Evolutionary conservation across 2,113 vertebrate species (phyloP), one percentile per base, ranked within the genome.

Genomic region (Pristiophorus japonicus): DNA sequence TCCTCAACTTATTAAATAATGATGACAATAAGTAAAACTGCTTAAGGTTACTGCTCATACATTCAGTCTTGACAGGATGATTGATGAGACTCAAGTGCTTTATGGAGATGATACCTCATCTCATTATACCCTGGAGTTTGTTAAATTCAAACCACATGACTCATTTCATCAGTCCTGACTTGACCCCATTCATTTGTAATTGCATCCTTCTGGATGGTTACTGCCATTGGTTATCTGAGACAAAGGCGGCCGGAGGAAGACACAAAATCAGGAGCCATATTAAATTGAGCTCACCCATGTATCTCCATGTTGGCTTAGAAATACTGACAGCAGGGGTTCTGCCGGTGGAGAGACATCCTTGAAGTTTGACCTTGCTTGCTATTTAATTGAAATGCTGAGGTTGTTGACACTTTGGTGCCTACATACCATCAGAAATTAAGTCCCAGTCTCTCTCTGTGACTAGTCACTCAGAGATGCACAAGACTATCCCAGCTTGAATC

Each of bases 41-140:
- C 59, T 92, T 92, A 92, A 92, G 88, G 88, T 92, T 92, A 92
- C 34, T 92, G 88, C 88, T 92, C 59, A 24, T 8, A 63, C 88
- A 63, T 92, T 92, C 59, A 63, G 59, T 7, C 88, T 63, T 65
- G 88, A 92, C 88, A 92, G 88, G 59, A 92, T 65, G 88, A 92
- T 92, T 38, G 59, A 92, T 92, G 88, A 65, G 59, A 92, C 59
- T 92, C 88, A 63, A 92, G 88, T 62, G 88, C 59, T 63, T 92
- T 92, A 92, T 92, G 59, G 88, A 92, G 88, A 92, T 63, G 88
- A 92, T 92, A 65, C 88, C n/a, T 92, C 59, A 92, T 92, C 88
- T 92, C 88, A 92, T 92, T 92, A 92, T 92, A 63, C 34, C 88
- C 59, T 22, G 59, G 59, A 92, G 88, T 92, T 92, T 22, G 59